Base-by-base conservation (phyloP, 2,113 vertebrate genomes). In the Melanerpes formicivorus region DNA sequence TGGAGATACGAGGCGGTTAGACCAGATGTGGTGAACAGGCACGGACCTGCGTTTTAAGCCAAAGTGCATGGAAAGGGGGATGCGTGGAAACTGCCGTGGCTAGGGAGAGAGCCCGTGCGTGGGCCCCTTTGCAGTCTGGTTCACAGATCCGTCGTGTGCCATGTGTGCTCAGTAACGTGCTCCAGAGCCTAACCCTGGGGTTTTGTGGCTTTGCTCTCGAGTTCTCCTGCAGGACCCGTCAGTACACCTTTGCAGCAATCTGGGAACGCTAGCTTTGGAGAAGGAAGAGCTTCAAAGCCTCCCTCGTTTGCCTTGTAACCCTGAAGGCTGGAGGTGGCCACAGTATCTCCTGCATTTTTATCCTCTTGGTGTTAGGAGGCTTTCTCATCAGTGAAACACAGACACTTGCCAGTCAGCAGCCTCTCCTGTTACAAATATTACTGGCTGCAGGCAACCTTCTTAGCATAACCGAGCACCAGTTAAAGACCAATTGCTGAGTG, bases 91-190 rank as follows among this genome's bases (percentile, higher is more conserved):
- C 6, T 2, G 86, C 50, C 17, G 1, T 1, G 70, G 2, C 2
- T 16, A n/a, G 26, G 44, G 18, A 15, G 46, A 0, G 32, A 21
- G 44, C n/a, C 29, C 4, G 1, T 14, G 11, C 4, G 3, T 10
- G 59, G 21, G 32, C 30, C 32, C 46, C 11, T 11, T 59, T 12
- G 58, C 32, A 1, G 18, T 5, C 5, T 3, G 18, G 29, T 25
- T 2, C 8, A 1, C 8, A 0, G 29, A 11, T 3, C 50, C 12
- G 50, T 25, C 9, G 0, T 2, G 44, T 5, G 19, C 48, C 4
- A 1, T 9, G 1, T 3, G 30, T 9, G 12, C 32, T 25, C 30
- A 0, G 26, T 23, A 8, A 0, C 4, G 15, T 1, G 44, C 18
- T 11, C 6, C 34, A 2, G 7, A 44, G 46, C 54, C 9, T 3